Evolutionary conservation across 2,888 invertebrate species (phyloP).

Genomic region (Drosophila tripunctata): DNA sequence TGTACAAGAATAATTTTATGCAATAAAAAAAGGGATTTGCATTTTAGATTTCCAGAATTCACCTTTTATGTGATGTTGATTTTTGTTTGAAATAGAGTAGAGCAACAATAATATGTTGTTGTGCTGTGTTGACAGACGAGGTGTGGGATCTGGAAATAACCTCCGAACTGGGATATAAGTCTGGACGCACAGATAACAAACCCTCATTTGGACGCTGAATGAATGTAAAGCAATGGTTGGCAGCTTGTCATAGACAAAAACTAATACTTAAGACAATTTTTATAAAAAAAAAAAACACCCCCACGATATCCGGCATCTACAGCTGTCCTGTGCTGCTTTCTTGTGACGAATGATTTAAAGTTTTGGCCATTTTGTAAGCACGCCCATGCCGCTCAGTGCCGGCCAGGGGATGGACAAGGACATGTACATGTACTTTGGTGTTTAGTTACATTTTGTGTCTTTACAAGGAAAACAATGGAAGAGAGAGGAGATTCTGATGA

Average conservation of each 20-base stretch:
- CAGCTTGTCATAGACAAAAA: conserved; percentile 75
- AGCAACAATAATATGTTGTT: conserved; percentile 60
- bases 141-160: conserved; percentile 49
- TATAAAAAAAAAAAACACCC: conserved; percentile 68
- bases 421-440: conserved; percentile 53
- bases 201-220: conserved; percentile 67
- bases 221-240: conserved; percentile 61
- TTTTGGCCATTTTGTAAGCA: conserved; percentile 52
- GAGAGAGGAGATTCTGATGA: conserved; percentile 54
- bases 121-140: conserved; percentile 64
- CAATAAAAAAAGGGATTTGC: conserved; percentile 81
- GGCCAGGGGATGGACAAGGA: conserved; percentile 11
- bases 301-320: background rate
- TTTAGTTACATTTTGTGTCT: conserved; percentile 76
- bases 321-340: conserved; percentile 8
- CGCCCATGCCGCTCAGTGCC: conserved; percentile 1
- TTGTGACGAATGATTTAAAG: conserved; percentile 60
- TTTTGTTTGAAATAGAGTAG: conserved; percentile 57
- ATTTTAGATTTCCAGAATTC: conserved; percentile 70
- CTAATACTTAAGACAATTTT: conserved; percentile 77
- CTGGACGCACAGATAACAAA: conserved; percentile 54
- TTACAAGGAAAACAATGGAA: conserved; percentile 9
- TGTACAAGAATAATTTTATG: conserved; percentile 78
- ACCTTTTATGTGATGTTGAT: conserved; percentile 72
- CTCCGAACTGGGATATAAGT: conserved; percentile 29